These are phyloP conservation scores for Listrodromus nycthemerus DNA, from an alignment of 2,888 invertebrate genomes.

Conservation along the genomic window DNA sequence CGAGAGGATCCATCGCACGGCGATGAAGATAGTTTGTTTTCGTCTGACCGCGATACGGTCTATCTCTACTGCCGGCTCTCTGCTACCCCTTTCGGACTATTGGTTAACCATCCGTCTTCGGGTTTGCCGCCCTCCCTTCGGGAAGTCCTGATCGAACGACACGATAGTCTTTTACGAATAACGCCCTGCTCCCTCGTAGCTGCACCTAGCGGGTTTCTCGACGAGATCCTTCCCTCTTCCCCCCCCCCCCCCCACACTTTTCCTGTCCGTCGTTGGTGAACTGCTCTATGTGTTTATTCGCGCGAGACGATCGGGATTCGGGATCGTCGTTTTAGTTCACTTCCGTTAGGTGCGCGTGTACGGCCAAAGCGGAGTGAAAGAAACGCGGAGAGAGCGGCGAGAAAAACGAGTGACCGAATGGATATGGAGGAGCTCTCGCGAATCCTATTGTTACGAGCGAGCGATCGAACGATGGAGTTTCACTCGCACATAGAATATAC, in stretches of 20 bases:
- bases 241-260: conserved; percentile 13
- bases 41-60: conserved; percentile 36
- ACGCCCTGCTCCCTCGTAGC: conserved; percentile 26
- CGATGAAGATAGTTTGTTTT: conserved; percentile 23
- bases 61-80: conserved; percentile 24
- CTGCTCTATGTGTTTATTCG: conserved; percentile 53
- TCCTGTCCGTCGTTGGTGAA: conserved; percentile 43
- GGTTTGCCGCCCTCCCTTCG: conserved; percentile 52
- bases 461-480: conserved; percentile 23
- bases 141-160: conserved; percentile 39
- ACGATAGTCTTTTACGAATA: conserved; percentile 52
- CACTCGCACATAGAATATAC: background rate
- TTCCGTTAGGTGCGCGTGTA: conserved; percentile 1
- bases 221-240: conserved; percentile 7
- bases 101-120: conserved; percentile 79
- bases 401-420: conserved; percentile 18
- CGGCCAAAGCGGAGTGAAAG: conserved; percentile 29
- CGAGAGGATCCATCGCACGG: conserved; percentile 3
- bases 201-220: background rate
- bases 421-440: conserved; percentile 19
- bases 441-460: conserved; percentile 41
- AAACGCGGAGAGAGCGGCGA: conserved; percentile 36
- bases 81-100: conserved; percentile 70
- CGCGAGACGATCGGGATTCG: conserved; percentile 41
- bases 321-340: conserved; percentile 39